A percentile compares a stretch with the other conserved stretches of the same genome.
These are phyloP conservation scores for Montipora capricornis DNA, from an alignment of 64 coral and sea anemone species.

Conservation along the genomic window DNA sequence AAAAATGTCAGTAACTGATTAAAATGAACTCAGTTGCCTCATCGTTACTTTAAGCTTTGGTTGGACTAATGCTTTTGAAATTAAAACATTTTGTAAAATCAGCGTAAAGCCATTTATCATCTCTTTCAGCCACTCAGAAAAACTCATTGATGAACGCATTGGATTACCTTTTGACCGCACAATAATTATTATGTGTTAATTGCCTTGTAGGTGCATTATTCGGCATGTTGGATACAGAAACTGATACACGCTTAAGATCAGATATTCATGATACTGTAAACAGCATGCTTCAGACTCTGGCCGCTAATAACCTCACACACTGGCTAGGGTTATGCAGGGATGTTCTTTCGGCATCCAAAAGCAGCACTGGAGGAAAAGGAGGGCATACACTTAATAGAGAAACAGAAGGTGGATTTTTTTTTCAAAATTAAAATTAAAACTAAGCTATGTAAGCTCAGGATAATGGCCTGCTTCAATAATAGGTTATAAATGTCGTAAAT, in stretches of 20 bases:
- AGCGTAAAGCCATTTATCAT: no score
- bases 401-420: neutral
- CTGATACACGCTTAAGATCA: conserved; percentile 89
- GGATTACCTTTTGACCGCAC: no score
- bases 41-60: neutral
- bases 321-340: conserved; percentile 93
- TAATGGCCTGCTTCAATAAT: no score
- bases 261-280: conserved; percentile 96
- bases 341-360: conserved; percentile 89
- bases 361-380: conserved; percentile 72
- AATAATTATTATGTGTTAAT: neutral
- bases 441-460: no score
- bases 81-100: no score
- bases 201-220: conserved; percentile 83
- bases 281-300: conserved; percentile 95
- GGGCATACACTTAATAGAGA: conserved; percentile 8
- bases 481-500: no score
- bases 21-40: no score
- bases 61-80: no score
- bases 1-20: no score
- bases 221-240: conserved; percentile 96
- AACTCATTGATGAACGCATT: no score
- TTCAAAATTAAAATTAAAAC: no score
- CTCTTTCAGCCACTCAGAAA: no score
- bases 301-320: conserved; percentile 89